Conservation (phyloP, 2,113 vertebrate species). For the Choloepus hoffmanni region DNA sequence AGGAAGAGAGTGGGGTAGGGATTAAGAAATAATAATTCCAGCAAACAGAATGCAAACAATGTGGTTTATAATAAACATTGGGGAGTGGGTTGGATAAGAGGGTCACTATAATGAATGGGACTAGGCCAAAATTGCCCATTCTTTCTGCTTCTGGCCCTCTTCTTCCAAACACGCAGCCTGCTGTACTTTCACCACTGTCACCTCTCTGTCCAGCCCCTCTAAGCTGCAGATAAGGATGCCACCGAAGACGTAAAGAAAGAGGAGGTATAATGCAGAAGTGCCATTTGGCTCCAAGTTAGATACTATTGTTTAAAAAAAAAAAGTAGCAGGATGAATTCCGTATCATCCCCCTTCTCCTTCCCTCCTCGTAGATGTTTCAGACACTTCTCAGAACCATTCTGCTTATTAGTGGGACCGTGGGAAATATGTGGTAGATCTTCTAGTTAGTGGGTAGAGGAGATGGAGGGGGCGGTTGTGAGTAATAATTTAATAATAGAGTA, state of each 20-base stretch:
- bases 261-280: background rate
- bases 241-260: background rate
- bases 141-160: background rate
- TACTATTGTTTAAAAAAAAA: background rate
- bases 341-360: background rate
- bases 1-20: background rate
- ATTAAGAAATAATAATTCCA: conserved; percentile 27
- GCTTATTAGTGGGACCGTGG: background rate
- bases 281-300: background rate
- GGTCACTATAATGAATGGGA: background rate
- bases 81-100: background rate
- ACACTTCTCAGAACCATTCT: background rate
- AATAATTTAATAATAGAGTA: background rate
- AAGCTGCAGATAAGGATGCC: background rate
- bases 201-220: background rate
- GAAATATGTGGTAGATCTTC: background rate
- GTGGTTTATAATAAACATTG: background rate
- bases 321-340: background rate
- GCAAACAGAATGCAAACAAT: background rate
- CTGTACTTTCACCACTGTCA: background rate
- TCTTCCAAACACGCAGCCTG: background rate
- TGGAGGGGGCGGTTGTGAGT: too few relatives aligned
- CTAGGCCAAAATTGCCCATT: background rate
- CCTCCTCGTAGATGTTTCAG: background rate
- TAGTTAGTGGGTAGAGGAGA: background rate